Conservation (phyloP, 2,113 vertebrate species). For the Corythoichthys haematopterus region DNA sequence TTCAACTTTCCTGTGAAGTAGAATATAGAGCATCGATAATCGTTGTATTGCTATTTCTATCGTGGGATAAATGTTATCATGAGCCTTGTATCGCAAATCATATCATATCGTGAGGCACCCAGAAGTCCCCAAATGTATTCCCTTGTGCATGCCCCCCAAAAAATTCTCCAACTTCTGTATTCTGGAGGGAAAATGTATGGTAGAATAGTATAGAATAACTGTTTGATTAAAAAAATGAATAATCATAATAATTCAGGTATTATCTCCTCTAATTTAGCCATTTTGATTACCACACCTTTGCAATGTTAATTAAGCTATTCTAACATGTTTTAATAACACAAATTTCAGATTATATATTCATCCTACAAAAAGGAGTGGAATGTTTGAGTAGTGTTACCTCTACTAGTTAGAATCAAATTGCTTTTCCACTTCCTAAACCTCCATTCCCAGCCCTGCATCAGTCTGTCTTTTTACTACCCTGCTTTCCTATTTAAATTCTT, state of each 20-base stretch:
- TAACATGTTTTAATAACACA: neutral
- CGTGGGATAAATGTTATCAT: neutral
- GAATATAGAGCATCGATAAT: too few species aligned
- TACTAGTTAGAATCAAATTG: slow-evolving; percentile 64
- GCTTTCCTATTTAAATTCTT: slow-evolving; percentile 44
- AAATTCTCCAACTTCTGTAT: too few species aligned
- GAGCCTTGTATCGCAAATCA: neutral
- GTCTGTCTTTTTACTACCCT: slow-evolving; percentile 33
- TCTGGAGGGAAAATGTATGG: too few species aligned
- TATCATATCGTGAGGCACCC: too few species aligned
- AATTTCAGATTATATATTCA: neutral
- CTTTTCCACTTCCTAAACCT: slow-evolving; percentile 70
- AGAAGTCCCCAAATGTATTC: too few species aligned
- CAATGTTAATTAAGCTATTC: neutral
- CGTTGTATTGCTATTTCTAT: too few species aligned
- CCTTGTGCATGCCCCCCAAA: neutral
- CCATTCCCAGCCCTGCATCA: slow-evolving; percentile 29
- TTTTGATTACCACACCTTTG: neutral
- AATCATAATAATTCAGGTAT: too few species aligned
- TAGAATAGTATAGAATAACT: too few species aligned
- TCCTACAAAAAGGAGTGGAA: too few species aligned
- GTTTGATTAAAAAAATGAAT: too few species aligned
- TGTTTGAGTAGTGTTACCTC: neutral
- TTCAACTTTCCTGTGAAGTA: too few species aligned
- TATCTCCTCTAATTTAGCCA: neutral